Conservation (phyloP, 1,140 invertebrate species). For the Sinella curviseta region DNA sequence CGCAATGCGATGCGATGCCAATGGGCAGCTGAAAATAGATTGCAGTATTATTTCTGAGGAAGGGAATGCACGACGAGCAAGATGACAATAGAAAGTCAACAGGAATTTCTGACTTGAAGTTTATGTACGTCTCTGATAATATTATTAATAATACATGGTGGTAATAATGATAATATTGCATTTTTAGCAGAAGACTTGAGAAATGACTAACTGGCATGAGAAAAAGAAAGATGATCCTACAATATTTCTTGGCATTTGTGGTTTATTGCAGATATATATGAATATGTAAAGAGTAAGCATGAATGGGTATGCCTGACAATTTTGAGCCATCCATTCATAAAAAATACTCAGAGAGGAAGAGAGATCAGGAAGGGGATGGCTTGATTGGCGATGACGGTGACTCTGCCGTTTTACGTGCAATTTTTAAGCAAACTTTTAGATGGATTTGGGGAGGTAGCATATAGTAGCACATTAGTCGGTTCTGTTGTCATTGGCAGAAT, state of each 20-base stretch:
- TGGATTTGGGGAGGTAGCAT: too few species aligned
- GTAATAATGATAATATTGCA: slow-evolving; percentile 4
- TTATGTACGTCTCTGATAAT: background rate
- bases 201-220: background rate
- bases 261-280: too few species aligned
- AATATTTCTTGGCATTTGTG: too few species aligned
- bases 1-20: background rate
- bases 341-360: too few species aligned
- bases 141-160: background rate
- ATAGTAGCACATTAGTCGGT: too few species aligned
- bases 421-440: too few species aligned
- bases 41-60: background rate
- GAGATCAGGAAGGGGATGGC: too few species aligned
- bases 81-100: background rate
- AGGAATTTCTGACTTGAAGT: background rate
- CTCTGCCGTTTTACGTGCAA: too few species aligned
- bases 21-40: background rate
- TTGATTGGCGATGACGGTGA: too few species aligned
- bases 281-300: background rate
- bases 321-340: background rate
- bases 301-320: background rate
- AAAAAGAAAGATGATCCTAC: too few species aligned
- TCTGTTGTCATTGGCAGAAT: slow-evolving; percentile 10
- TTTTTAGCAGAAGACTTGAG: background rate
- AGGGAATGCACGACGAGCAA: background rate